Percentiles rank a stretch among this genome's conserved stretches.
Evolutionary conservation across 2,888 invertebrate species (phyloP).

Genomic region (Spodoptera littoralis): DNA sequence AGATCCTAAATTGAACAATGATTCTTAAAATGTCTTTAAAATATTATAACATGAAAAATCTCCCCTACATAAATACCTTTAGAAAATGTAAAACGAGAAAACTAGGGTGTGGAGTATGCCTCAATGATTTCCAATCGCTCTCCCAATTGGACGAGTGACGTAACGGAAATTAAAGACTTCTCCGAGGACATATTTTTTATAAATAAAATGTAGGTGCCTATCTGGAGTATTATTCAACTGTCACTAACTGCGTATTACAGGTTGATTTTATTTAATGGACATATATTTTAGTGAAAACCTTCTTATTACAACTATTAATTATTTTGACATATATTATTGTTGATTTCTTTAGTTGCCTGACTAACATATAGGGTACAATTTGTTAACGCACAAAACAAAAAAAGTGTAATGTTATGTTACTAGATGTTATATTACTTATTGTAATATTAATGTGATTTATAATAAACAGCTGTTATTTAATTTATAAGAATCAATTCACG

Average conservation of each 20-base stretch:
- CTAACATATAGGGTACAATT: too few relatives aligned
- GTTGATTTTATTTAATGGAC: slow-evolving; percentile 37
- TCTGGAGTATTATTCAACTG: slow-evolving; percentile 50
- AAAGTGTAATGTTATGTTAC: too few relatives aligned
- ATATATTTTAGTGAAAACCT: not conserved
- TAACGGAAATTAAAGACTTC: slow-evolving; percentile 87
- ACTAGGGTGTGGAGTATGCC: slow-evolving; percentile 71
- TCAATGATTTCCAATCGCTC: slow-evolving; percentile 84
- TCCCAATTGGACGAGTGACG: slow-evolving; percentile 86
- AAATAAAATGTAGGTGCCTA: slow-evolving; percentile 54
- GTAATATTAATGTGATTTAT: too few relatives aligned
- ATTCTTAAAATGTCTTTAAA: slow-evolving; percentile 10
- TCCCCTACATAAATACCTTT: slow-evolving; percentile 50
- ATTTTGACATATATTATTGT: too few relatives aligned
- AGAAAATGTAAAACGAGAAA: slow-evolving; percentile 63
- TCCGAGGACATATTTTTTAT: slow-evolving; percentile 70
- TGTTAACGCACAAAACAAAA: too few relatives aligned
- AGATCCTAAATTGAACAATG: slow-evolving; percentile 3
- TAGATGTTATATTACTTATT: too few relatives aligned
- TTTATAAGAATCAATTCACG: too few relatives aligned
- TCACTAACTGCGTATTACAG: slow-evolving; percentile 40
- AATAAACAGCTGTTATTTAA: too few relatives aligned
- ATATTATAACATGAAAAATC: slow-evolving; percentile 9
- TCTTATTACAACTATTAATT: too few relatives aligned
- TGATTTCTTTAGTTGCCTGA: too few relatives aligned